Conservation (phyloP, 2,888 invertebrate genomes). For the Spatulosminthurus flaviceps region DNA sequence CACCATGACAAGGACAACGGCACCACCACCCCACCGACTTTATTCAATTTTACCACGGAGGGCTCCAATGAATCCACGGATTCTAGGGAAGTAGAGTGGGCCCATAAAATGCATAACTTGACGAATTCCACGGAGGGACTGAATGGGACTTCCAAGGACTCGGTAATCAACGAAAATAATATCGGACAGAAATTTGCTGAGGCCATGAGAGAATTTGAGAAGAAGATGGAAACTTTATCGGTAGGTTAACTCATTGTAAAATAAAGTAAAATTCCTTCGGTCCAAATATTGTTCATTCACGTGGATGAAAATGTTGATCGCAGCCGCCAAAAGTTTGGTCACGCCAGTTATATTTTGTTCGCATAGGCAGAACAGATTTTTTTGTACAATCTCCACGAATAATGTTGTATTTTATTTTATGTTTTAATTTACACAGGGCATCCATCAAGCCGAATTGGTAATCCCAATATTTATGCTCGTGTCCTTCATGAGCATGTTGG, state of each 20-base stretch:
- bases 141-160: constrained; percentile 26
- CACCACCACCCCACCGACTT: not conserved
- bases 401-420: not conserved
- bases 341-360: no score
- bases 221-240: constrained; percentile 54
- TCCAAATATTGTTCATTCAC: no score
- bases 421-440: constrained; percentile 52
- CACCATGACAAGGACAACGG: not conserved
- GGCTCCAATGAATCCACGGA: not conserved
- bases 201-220: constrained; percentile 53
- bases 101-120: not conserved
- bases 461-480: constrained; percentile 61
- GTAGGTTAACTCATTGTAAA: constrained; percentile 40
- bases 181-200: constrained; percentile 52
- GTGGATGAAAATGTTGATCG: no score
- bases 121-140: constrained; percentile 28
- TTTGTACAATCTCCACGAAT: no score
- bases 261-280: no score
- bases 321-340: no score
- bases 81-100: no score
- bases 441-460: constrained; percentile 58
- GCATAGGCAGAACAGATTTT: no score
- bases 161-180: constrained; percentile 33
- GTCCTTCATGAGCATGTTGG: constrained; percentile 54
- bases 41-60: no score